phyloP scores from a whole-genome alignment of 2,113 vertebrate species.

The Porphyrio hochstetteri region DNA sequence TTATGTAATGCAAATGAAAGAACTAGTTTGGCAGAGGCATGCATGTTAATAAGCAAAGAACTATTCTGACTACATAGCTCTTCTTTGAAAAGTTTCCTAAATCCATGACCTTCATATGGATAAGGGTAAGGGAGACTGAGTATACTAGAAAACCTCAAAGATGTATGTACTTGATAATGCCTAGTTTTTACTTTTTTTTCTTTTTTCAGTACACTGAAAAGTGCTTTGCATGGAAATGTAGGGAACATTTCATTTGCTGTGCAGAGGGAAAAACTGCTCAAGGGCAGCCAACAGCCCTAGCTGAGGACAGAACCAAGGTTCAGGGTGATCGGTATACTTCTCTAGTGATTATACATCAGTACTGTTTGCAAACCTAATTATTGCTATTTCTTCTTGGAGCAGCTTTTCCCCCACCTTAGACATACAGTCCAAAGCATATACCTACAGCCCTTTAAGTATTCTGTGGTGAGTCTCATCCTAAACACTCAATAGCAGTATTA shows the following conservation, averaged over 20 bases:
- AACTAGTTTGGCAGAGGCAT: background rate
- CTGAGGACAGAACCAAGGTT: background rate
- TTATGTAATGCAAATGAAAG: constrained; percentile 22
- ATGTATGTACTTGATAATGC: background rate
- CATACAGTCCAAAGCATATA: background rate
- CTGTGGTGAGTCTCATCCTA: background rate
- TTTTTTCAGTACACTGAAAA: background rate
- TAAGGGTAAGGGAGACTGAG: background rate
- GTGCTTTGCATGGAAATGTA: background rate
- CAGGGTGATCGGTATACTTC: background rate
- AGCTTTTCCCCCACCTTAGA: background rate
- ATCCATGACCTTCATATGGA: background rate
- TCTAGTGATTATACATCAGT: background rate
- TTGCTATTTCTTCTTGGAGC: background rate
- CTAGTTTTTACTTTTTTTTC: background rate
- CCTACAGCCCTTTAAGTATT: background rate
- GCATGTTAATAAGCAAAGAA: background rate
- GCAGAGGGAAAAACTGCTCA: background rate
- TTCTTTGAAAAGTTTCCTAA: background rate
- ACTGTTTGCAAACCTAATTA: background rate
- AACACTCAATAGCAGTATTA: background rate
- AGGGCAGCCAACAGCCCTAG: background rate
- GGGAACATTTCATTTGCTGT: background rate
- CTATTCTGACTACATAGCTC: background rate
- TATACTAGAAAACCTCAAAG: background rate